Percentiles rank a stretch among this genome's conserved stretches.
phyloP scores from a whole-genome alignment of 2,113 vertebrate genomes.

The Myiozetetes cayanensis region DNA sequence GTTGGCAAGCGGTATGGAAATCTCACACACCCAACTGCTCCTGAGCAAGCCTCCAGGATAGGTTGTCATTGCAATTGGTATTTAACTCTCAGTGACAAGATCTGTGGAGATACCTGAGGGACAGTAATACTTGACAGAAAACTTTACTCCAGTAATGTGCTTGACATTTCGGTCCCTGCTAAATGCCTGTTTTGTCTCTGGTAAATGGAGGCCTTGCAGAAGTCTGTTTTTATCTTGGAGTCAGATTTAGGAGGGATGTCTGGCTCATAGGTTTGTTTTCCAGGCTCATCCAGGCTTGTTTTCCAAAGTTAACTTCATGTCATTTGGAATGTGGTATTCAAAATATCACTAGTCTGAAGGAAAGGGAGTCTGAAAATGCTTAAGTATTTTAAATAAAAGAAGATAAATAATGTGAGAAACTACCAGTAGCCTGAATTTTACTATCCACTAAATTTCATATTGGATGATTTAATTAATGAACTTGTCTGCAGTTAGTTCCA shows the following conservation, averaged over 20 bases:
- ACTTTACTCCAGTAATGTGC: not conserved
- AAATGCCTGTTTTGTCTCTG: not conserved
- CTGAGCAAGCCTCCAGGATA: not conserved
- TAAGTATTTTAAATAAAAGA: not conserved
- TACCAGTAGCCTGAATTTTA: not conserved
- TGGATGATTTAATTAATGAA: conserved; percentile 23
- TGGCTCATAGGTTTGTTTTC: not conserved
- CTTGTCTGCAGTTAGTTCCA: conserved; percentile 22
- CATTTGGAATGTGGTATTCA: not conserved
- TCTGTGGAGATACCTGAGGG: not conserved
- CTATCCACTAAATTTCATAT: not conserved
- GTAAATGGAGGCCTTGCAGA: not conserved
- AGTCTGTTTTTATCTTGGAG: not conserved
- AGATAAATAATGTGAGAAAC: not conserved
- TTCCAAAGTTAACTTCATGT: not conserved
- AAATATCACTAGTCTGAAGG: not conserved
- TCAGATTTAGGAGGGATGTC: not conserved
- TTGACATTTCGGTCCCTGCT: not conserved
- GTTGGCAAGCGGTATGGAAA: conserved; percentile 12
- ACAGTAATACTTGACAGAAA: not conserved
- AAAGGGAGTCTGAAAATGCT: not conserved
- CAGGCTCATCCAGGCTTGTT: not conserved
- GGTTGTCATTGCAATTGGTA: not conserved
- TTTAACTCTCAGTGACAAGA: not conserved
- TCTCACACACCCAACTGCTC: not conserved